These are phyloP conservation scores for Agrotis puta DNA, from an alignment of 2,888 invertebrate genomes.

Conservation along the genomic window DNA sequence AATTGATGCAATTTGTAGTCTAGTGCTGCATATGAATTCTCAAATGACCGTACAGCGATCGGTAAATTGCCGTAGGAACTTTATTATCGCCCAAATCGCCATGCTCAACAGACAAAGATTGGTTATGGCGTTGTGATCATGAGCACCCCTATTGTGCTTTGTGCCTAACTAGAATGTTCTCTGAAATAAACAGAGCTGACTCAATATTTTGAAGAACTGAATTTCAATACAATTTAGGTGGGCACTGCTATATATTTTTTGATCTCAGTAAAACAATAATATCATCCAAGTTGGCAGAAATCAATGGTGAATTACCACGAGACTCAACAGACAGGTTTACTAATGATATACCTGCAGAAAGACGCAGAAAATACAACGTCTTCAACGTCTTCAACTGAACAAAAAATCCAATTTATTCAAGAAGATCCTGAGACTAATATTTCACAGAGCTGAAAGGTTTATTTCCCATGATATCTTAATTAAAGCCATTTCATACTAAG, in stretches of 20 bases:
- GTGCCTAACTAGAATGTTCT: neutral
- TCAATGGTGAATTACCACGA: neutral
- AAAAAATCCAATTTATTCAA: constrained; percentile 74
- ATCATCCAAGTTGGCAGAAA: neutral
- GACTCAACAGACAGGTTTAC: neutral
- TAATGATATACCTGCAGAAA: neutral
- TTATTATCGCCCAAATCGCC: constrained; percentile 18
- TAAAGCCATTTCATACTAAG: constrained; percentile 82
- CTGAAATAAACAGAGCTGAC: neutral
- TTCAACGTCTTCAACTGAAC: neutral
- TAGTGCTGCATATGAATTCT: constrained; percentile 19
- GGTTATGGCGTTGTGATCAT: constrained; percentile 13
- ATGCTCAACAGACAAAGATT: constrained; percentile 20
- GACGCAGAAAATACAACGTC: neutral
- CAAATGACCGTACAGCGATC: constrained; percentile 13
- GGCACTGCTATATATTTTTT: too few relatives aligned
- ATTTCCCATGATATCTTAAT: constrained; percentile 89
- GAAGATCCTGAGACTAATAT: constrained; percentile 75
- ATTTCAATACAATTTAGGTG: neutral
- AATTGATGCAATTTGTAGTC: constrained; percentile 7
- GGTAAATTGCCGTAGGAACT: neutral
- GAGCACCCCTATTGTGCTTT: constrained; percentile 4
- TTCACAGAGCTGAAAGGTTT: constrained; percentile 81
- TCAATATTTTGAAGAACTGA: neutral
- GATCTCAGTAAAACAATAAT: too few relatives aligned